Evolutionary conservation across 2,797 vertebrate species (phyloP).

Genomic region (Hapalemur alaotrensis): DNA sequence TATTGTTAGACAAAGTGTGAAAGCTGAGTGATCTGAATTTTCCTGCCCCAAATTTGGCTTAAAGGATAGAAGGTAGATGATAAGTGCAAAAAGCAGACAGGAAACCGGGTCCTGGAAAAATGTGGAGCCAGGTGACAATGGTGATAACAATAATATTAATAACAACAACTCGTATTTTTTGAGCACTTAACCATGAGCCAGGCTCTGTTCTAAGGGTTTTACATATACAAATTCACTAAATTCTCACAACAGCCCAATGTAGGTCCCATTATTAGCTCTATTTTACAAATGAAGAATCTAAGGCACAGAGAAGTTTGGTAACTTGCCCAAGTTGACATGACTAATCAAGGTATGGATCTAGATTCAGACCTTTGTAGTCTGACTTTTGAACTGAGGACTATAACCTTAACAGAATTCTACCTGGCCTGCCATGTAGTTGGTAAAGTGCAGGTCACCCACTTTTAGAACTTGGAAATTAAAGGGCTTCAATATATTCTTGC

Average conservation of each 20-base stretch:
- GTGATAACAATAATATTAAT: not conserved
- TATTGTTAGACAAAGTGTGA: not conserved
- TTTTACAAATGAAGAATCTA: not conserved
- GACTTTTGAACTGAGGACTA: not conserved
- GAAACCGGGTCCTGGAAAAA: not conserved
- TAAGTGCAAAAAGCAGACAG: not conserved
- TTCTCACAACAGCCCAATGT: not conserved
- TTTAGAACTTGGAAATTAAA: slow-evolving; percentile 25
- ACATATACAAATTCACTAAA: not conserved
- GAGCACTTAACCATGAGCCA: not conserved
- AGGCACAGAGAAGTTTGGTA: not conserved
- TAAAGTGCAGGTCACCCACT: not conserved
- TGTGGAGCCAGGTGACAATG: not conserved
- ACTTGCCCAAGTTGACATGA: not conserved
- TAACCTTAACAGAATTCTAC: not conserved
- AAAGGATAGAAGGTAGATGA: not conserved
- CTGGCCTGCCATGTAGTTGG: not conserved
- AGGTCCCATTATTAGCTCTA: not conserved
- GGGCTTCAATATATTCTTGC: not conserved
- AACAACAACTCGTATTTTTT: not conserved
- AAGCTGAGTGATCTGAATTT: slow-evolving; percentile 18
- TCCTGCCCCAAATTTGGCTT: not conserved
- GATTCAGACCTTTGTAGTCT: not conserved
- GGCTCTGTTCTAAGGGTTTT: not conserved
- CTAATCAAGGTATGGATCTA: not conserved